These are phyloP conservation scores for Myrmecophaga tridactyla DNA, from an alignment of 2,113 vertebrate species.

Conservation along the genomic window DNA sequence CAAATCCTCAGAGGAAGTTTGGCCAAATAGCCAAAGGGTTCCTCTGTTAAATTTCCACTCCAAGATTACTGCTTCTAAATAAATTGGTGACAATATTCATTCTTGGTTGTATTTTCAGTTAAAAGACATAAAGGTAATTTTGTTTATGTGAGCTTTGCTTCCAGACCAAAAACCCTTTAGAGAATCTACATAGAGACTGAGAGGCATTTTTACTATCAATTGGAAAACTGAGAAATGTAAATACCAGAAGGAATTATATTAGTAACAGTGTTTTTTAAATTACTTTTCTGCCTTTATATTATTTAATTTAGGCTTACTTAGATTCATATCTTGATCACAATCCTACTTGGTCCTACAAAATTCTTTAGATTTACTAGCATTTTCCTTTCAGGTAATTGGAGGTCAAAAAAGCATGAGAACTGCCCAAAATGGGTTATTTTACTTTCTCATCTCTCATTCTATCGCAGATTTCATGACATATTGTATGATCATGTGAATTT, in stretches of 20 bases:
- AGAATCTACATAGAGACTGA: not conserved
- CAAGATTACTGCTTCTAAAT: not conserved
- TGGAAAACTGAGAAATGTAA: not conserved
- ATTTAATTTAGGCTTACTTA: not conserved
- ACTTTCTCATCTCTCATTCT: not conserved
- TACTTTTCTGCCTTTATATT: not conserved
- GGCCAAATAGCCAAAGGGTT: not conserved
- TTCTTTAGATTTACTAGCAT: not conserved
- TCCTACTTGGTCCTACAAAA: not conserved
- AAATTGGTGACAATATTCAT: not conserved
- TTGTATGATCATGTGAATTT: not conserved
- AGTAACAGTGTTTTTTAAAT: not conserved
- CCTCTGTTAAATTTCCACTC: not conserved
- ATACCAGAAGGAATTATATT: not conserved
- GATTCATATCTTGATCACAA: not conserved
- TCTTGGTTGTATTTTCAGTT: not conserved
- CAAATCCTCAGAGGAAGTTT: not conserved
- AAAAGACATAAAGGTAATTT: not conserved
- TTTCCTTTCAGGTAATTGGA: not conserved
- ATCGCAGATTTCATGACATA: not conserved
- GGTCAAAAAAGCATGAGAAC: not conserved
- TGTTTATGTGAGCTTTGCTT: not conserved
- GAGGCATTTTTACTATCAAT: not conserved
- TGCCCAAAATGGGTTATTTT: not conserved
- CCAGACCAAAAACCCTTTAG: not conserved